phyloP scores from a whole-genome alignment of 2,797 vertebrate genomes.

The Tiaroga cobitis region DNA sequence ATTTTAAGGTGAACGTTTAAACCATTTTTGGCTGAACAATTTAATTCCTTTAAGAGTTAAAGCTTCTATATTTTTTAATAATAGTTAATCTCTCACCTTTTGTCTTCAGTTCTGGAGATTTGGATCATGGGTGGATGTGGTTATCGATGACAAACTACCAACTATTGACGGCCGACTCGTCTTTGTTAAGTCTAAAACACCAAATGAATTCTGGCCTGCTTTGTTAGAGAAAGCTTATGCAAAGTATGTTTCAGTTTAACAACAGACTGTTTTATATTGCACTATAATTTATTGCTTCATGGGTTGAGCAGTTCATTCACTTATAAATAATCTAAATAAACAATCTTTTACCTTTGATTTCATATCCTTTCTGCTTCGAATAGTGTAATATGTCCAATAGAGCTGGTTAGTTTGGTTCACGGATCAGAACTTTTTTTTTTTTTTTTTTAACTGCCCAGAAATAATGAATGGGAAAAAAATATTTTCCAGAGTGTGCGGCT shows the following conservation, averaged over 20 bases:
- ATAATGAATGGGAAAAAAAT: neutral
- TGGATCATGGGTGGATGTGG: conserved; percentile 76
- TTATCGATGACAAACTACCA: conserved; percentile 79
- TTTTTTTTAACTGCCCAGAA: neutral
- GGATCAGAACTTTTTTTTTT: neutral
- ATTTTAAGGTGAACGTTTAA: conserved; percentile 73
- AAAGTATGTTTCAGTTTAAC: conserved; percentile 72
- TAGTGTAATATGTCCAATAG: neutral
- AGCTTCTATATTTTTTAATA: too few species aligned
- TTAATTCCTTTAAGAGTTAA: neutral
- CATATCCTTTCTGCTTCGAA: neutral
- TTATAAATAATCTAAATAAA: neutral
- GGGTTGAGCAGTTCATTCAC: neutral
- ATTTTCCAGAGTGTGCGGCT: conserved; percentile 82
- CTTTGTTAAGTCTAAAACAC: conserved; percentile 80
- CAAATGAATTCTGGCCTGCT: conserved; percentile 86
- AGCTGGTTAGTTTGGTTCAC: neutral
- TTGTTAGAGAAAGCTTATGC: conserved; percentile 90
- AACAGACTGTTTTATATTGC: neutral
- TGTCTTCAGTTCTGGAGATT: conserved; percentile 79
- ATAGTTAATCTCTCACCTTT: neutral
- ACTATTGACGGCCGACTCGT: conserved; percentile 70
- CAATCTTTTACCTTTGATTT: neutral
- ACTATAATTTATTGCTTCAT: neutral
- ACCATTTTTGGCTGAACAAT: neutral